Conservation (phyloP, 1,140 invertebrate genomes). For the Lasioglossum albipes region DNA sequence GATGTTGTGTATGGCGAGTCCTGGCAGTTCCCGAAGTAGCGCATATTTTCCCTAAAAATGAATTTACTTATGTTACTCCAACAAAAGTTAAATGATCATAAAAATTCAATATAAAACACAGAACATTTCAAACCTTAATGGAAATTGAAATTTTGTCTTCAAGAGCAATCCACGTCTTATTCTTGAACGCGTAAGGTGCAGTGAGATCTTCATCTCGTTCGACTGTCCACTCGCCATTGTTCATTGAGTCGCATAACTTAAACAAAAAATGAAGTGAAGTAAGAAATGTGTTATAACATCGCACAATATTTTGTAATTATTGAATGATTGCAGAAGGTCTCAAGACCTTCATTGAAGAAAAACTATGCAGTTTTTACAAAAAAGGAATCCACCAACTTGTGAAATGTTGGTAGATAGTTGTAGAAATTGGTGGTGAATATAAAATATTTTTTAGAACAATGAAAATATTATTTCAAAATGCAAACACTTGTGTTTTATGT, state of each 20-base stretch:
- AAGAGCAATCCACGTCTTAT: slow-evolving; percentile 88
- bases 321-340: too few relatives aligned
- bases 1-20: slow-evolving; percentile 76
- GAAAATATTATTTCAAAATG: too few relatives aligned
- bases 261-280: not conserved
- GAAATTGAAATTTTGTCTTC: slow-evolving; percentile 86
- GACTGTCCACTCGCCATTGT: slow-evolving; percentile 85
- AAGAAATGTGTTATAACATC: too few relatives aligned
- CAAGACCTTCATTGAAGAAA: too few relatives aligned
- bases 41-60: slow-evolving; percentile 82
- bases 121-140: slow-evolving; percentile 84
- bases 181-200: slow-evolving; percentile 87
- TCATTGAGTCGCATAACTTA: slow-evolving; percentile 83
- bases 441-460: too few relatives aligned
- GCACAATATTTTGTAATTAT: too few relatives aligned
- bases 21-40: slow-evolving; percentile 81
- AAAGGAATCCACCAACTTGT: too few relatives aligned
- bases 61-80: not conserved
- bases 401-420: too few relatives aligned
- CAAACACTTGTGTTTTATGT: too few relatives aligned
- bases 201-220: slow-evolving; percentile 90
- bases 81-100: not conserved
- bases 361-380: too few relatives aligned
- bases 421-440: too few relatives aligned
- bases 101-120: not conserved